These are phyloP conservation scores for Hapalemur alaotrensis DNA, from an alignment of 2,797 vertebrate species.

Conservation along the genomic window DNA sequence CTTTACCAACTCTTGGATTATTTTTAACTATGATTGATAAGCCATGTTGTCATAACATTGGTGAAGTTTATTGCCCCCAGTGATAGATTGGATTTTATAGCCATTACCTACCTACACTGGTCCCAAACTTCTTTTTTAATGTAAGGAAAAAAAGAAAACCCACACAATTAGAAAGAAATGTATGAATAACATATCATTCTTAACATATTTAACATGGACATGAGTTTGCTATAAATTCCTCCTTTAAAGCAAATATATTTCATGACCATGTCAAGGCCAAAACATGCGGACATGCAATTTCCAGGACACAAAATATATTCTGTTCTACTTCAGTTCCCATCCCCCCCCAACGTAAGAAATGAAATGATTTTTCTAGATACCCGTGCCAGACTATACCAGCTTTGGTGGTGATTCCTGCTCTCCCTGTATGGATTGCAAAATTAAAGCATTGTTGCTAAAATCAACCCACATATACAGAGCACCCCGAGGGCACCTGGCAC, in stretches of 20 bases:
- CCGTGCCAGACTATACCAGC: background rate
- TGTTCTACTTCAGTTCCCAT: background rate
- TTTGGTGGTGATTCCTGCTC: background rate
- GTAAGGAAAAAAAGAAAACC: background rate
- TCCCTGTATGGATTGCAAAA: background rate
- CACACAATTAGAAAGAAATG: background rate
- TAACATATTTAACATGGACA: conserved; percentile 17
- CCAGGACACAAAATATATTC: background rate
- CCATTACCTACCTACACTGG: background rate
- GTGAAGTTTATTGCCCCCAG: background rate
- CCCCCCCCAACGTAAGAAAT: background rate
- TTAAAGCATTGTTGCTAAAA: background rate
- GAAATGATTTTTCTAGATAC: background rate
- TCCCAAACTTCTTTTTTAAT: background rate
- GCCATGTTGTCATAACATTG: background rate
- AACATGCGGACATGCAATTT: background rate
- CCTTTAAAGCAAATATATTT: conserved; percentile 5
- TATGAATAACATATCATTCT: background rate
- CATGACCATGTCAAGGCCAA: conserved; percentile 6
- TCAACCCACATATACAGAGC: background rate
- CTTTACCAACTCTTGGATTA: conserved; percentile 3
- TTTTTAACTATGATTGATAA: conserved; percentile 17
- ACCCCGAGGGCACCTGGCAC: background rate
- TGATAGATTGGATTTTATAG: background rate
- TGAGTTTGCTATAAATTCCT: conserved; percentile 13